Percentiles rank a stretch among this genome's conserved stretches.
phyloP scores from a whole-genome alignment of 2,797 vertebrate species.

The Podargus strigoides region DNA sequence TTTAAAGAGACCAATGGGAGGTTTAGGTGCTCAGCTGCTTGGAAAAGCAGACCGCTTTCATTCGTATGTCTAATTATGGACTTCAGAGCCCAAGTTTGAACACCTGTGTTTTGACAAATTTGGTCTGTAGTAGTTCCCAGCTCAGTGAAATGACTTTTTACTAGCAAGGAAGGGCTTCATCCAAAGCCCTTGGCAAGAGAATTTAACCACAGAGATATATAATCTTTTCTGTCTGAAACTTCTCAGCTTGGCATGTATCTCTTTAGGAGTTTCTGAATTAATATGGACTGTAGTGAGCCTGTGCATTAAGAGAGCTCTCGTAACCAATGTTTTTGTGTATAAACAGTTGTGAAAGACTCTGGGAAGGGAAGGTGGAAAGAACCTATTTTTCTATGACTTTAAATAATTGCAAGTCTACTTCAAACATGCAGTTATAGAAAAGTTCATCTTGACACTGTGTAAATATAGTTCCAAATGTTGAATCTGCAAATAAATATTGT shows the following conservation, averaged over 20 bases:
- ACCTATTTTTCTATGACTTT: neutral
- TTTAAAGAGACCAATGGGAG: neutral
- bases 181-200: neutral
- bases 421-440: neutral
- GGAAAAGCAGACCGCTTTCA: neutral
- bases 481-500: conserved; percentile 1
- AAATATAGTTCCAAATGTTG: neutral
- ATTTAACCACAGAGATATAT: neutral
- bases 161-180: neutral
- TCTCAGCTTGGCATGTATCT: neutral
- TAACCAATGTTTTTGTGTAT: neutral
- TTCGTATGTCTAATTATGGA: neutral
- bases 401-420: neutral
- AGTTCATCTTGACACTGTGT: neutral
- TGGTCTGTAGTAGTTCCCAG: neutral
- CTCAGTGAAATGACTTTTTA: neutral
- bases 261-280: neutral
- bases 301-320: neutral
- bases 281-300: neutral
- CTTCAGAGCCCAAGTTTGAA: neutral
- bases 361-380: conserved; percentile 15
- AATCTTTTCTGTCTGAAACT: neutral
- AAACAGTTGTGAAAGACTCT: conserved; percentile 30
- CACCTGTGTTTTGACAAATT: neutral
- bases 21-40: neutral